Conservation (phyloP, 2,113 vertebrate species). For the Lampris megalopsis region DNA sequence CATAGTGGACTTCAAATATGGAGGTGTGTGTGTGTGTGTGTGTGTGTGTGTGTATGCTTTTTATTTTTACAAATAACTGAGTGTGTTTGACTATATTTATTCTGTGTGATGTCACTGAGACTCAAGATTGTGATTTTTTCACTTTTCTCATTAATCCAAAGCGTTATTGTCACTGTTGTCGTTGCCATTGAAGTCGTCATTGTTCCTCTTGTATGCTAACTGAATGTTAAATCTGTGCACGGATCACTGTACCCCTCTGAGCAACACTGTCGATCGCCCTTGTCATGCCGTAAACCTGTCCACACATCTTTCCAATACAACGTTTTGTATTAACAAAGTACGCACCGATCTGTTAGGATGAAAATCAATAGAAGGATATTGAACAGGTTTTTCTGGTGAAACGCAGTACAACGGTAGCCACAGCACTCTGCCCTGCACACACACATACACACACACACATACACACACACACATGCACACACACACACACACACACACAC, state of each 20-base stretch:
- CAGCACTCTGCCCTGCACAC: neutral
- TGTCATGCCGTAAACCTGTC: slow-evolving; percentile 34
- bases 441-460: neutral
- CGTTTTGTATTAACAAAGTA: slow-evolving; percentile 39
- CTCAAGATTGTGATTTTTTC: slow-evolving; percentile 67
- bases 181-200: slow-evolving; percentile 24
- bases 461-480: too few relatives aligned
- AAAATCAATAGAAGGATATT: neutral
- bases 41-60: slow-evolving; percentile 35
- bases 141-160: slow-evolving; percentile 64
- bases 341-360: neutral
- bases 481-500: too few relatives aligned
- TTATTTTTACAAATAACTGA: slow-evolving; percentile 58
- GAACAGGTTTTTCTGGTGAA: neutral
- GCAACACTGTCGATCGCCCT: slow-evolving; percentile 18
- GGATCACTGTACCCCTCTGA: slow-evolving; percentile 15
- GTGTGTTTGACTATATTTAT: slow-evolving; percentile 48
- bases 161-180: slow-evolving; percentile 43
- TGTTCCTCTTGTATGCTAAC: slow-evolving; percentile 28
- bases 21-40: slow-evolving; percentile 35
- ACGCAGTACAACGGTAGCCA: neutral
- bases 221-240: neutral
- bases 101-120: slow-evolving; percentile 50
- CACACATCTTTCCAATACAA: slow-evolving; percentile 46
- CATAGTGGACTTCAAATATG: slow-evolving; percentile 50